Evolutionary conservation across 2,888 invertebrate genomes (phyloP), one percentile per base, ranked within the genome.

Genomic region (Erebia palarica): DNA sequence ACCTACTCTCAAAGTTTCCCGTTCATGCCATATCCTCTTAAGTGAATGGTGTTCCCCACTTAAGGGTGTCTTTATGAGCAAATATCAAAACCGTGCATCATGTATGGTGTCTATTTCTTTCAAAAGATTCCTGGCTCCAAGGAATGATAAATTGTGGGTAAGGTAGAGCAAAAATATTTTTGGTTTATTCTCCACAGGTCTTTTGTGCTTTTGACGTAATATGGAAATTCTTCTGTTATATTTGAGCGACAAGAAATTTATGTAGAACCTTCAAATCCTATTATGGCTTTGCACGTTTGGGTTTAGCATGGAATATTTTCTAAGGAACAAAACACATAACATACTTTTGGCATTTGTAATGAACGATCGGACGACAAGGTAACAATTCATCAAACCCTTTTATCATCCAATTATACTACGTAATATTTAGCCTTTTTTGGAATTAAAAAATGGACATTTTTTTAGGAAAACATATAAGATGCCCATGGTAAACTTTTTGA

Each of bases 131-230:
- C 16, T 9, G 18, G 9, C n/a, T 51, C 44, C 16, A 44, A 16
- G 47, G 21, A 21, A 61, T 61, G 61, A 61, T 61, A 47, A 44
- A 47, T 61, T 61, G 18, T 47, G 16, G 27, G 21, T n/a, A 59
- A 2, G n/a, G 36, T 27, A n/a, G 18, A 44, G 44, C 47, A 47
- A 47, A 61, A 47, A 61, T 47, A 47, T 61, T 47, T 61, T 47
- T 61, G 44, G 47, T 47, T 47, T 61, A 61, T 61, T 7, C 14
- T 61, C 61, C 61, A 47, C 61, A 44, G 11, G 11, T 11, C 44
- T 47, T 47, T 61, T 61, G 13, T 61, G 61, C 61, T 47, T 47
- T 16, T 61, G 61, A 61, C 21, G 18, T 18, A 14, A 21, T 61
- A 61, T 61, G 47, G 61, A 61, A 61, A 61, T 47, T 47, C 13